These are phyloP conservation scores for Centroberyx gerrardi DNA, from an alignment of 2,797 vertebrate genomes.

Conservation along the genomic window DNA sequence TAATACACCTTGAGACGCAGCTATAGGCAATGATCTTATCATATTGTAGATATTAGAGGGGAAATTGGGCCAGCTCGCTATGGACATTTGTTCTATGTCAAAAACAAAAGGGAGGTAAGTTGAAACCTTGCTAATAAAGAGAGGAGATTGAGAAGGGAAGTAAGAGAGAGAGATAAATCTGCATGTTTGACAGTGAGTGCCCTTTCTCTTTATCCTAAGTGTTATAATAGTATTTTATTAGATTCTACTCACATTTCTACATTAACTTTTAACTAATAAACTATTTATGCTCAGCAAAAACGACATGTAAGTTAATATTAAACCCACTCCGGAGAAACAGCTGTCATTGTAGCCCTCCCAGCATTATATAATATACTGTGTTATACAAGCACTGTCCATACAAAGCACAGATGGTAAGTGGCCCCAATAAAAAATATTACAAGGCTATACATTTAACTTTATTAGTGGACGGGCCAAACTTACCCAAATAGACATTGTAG, in stretches of 20 bases:
- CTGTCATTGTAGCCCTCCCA: constrained; percentile 5
- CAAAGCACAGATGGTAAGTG: constrained; percentile 35
- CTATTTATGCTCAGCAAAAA: constrained; percentile 23
- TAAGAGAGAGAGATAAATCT: constrained; percentile 24
- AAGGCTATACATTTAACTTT: not conserved
- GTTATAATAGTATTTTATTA: constrained; percentile 31
- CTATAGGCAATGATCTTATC: constrained; percentile 7
- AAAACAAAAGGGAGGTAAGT: constrained; percentile 5
- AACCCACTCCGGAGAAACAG: not conserved
- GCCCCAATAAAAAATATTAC: constrained; percentile 24
- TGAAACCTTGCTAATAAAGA: constrained; percentile 13
- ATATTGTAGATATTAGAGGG: constrained; percentile 12
- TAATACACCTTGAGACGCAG: constrained; percentile 7
- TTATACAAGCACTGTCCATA: constrained; percentile 10
- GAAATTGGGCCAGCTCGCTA: constrained; percentile 20
- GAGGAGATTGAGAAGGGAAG: constrained; percentile 39
- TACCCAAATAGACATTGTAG: constrained; percentile 23
- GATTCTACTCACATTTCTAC: constrained; percentile 32
- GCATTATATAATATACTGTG: not conserved
- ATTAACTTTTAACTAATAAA: constrained; percentile 39
- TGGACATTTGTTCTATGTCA: constrained; percentile 12
- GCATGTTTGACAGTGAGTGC: constrained; percentile 51
- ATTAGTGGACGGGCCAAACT: constrained; percentile 34
- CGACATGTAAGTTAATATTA: constrained; percentile 6
- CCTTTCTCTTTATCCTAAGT: constrained; percentile 4